phyloP scores from a whole-genome alignment of 2,888 invertebrate genomes.

The Acronicta aceris region DNA sequence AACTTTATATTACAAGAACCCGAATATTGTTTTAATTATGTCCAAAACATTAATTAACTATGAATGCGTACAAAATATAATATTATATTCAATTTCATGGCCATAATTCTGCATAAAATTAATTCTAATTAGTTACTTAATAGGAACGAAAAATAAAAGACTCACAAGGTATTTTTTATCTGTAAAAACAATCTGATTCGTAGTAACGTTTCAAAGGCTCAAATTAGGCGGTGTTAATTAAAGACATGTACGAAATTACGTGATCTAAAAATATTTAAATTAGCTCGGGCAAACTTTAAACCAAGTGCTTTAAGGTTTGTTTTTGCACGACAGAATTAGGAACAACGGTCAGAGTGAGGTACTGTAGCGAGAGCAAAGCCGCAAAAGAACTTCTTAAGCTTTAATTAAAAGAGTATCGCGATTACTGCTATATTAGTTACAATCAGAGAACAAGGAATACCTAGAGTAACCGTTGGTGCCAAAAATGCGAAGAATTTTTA shows the following conservation, averaged over 20 bases:
- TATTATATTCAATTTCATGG: slow-evolving; percentile 1
- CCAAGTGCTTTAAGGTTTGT: slow-evolving; percentile 13
- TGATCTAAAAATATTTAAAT: slow-evolving; percentile 41
- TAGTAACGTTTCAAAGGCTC: slow-evolving; percentile 49
- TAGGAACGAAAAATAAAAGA: slow-evolving; percentile 5
- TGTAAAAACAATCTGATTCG: slow-evolving; percentile 24
- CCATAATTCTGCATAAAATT: slow-evolving; percentile 9
- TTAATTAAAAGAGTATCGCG: slow-evolving; percentile 82
- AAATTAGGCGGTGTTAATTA: slow-evolving; percentile 59
- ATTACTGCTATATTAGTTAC: slow-evolving; percentile 80
- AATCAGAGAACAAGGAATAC: slow-evolving; percentile 64
- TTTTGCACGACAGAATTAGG: slow-evolving; percentile 9
- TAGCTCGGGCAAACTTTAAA: slow-evolving; percentile 12
- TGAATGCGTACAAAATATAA: slow-evolving; percentile 1
- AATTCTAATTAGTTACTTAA: slow-evolving; percentile 37
- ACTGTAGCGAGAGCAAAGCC: slow-evolving; percentile 61
- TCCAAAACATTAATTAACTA: slow-evolving; percentile 16
- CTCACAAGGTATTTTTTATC: slow-evolving; percentile 9
- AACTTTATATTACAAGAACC: slow-evolving; percentile 1
- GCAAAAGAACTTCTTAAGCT: slow-evolving; percentile 76
- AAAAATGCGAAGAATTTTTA: slow-evolving; percentile 7
- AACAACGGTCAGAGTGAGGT: slow-evolving; percentile 58
- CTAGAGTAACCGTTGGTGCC: slow-evolving; percentile 46
- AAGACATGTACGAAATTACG: slow-evolving; percentile 46
- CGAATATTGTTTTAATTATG: slow-evolving; percentile 28